Percentiles rank a stretch among this genome's conserved stretches.
phyloP scores from a whole-genome alignment of 1,140 invertebrate species.

The Hylaeus volcanicus region DNA sequence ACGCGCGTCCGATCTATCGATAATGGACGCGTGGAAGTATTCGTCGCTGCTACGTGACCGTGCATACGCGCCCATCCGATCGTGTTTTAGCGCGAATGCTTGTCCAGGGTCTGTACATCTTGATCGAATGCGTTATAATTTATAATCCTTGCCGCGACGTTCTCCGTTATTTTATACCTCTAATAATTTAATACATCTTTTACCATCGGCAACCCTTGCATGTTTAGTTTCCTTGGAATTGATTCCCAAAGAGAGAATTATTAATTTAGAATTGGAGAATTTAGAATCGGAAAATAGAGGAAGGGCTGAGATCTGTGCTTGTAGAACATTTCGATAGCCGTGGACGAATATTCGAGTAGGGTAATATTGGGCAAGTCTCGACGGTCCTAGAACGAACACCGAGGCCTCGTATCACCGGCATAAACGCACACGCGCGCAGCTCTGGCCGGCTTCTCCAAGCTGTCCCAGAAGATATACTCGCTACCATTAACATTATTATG shows the following conservation, averaged over 20 bases:
- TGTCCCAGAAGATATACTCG: conserved; percentile 68
- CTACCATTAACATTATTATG: conserved; percentile 70
- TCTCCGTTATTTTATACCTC: background rate
- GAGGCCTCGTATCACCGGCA: too few species aligned
- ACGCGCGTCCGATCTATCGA: conserved; percentile 49
- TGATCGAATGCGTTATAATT: conserved; percentile 44
- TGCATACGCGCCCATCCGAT: conserved; percentile 38
- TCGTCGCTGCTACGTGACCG: conserved; percentile 41
- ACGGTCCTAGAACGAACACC: too few species aligned
- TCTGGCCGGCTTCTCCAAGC: conserved; percentile 12
- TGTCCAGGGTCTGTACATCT: conserved; percentile 9
- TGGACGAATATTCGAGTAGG: too few species aligned
- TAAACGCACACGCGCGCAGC: background rate
- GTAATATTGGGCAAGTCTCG: too few species aligned
- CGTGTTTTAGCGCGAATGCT: conserved; percentile 26
- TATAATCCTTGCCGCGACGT: conserved; percentile 47
- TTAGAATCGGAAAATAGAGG: too few species aligned
- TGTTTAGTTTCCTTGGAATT: too few species aligned
- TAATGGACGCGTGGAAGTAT: conserved; percentile 58
- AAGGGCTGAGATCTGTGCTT: too few species aligned
- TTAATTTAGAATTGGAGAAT: too few species aligned
- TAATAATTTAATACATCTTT: too few species aligned
- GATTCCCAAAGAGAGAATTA: too few species aligned
- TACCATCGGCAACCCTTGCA: too few species aligned
- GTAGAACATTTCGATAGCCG: too few species aligned